Conservation (phyloP, 2,113 vertebrate species). For the Tenebrosternarchus preto region DNA sequence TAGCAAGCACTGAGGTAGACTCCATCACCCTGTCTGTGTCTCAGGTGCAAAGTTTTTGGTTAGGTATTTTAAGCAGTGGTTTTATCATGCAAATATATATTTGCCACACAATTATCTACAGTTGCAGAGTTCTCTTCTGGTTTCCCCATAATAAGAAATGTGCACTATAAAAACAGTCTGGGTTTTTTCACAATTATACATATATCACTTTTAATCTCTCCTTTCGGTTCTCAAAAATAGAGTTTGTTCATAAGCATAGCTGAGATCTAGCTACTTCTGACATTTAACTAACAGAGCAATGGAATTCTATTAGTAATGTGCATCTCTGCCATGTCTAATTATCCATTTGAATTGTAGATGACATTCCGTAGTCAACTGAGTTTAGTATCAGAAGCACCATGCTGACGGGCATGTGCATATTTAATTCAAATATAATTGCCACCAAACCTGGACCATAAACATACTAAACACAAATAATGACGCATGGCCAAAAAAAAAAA, state of each 20-base stretch:
- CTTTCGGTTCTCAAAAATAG: constrained; percentile 41
- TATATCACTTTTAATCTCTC: constrained; percentile 40
- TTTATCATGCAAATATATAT: constrained; percentile 58
- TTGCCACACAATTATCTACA: constrained; percentile 52
- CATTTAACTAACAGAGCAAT: constrained; percentile 55
- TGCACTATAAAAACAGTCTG: constrained; percentile 50
- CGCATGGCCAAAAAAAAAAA: neutral
- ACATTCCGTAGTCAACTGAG: constrained; percentile 44
- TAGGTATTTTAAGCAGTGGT: constrained; percentile 33
- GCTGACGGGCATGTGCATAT: constrained; percentile 21
- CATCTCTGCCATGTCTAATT: constrained; percentile 54
- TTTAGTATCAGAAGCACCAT: constrained; percentile 28
- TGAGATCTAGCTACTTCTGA: constrained; percentile 55
- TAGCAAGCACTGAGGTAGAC: neutral
- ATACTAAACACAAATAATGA: constrained; percentile 13
- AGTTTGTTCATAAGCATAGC: constrained; percentile 55
- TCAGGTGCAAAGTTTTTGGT: constrained; percentile 46
- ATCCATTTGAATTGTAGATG: constrained; percentile 58
- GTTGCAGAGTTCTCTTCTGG: constrained; percentile 49
- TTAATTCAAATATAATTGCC: constrained; percentile 44
- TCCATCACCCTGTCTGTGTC: neutral
- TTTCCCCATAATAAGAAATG: constrained; percentile 53
- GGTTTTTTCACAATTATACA: constrained; percentile 49
- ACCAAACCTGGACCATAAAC: neutral
- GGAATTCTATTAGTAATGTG: constrained; percentile 51